These are phyloP conservation scores for Cantharis rufa DNA, from an alignment of 2,888 invertebrate species.

Conservation along the genomic window DNA sequence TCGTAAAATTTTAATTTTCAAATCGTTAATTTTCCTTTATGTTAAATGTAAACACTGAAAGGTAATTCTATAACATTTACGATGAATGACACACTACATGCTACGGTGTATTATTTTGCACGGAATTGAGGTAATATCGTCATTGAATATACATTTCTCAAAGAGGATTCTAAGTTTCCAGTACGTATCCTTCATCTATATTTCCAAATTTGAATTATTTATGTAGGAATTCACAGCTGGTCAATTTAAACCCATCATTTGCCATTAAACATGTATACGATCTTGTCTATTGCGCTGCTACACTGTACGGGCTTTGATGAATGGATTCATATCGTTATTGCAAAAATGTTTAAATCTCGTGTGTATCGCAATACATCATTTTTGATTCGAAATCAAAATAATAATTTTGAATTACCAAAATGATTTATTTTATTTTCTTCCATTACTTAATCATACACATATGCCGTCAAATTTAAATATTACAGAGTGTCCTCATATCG, in stretches of 20 bases:
- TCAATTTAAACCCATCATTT: slow-evolving; percentile 40
- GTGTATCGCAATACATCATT: not conserved
- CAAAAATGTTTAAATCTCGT: not conserved
- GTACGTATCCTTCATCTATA: slow-evolving; percentile 26
- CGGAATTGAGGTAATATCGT: not conserved
- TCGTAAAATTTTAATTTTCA: not conserved
- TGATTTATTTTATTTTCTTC: not conserved
- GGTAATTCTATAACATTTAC: not conserved
- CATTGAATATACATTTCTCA: not conserved
- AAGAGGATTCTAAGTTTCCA: not conserved
- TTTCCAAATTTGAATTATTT: slow-evolving; percentile 46
- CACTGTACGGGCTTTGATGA: not conserved
- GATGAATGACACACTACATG: not conserved
- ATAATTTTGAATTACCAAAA: not conserved
- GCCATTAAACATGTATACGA: slow-evolving; percentile 40
- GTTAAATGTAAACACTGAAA: not conserved
- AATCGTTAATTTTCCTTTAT: not conserved
- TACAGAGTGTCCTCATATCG: not conserved
- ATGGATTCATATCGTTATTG: not conserved
- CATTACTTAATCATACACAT: not conserved
- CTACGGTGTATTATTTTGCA: not conserved
- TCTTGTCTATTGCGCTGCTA: slow-evolving; percentile 6
- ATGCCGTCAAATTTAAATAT: not conserved
- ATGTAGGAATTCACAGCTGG: slow-evolving; percentile 48
- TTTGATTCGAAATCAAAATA: not conserved